Percentiles rank a stretch among this genome's conserved stretches.
These are phyloP conservation scores for Eulemur coronatus DNA, from an alignment of 2,797 vertebrate genomes.

Conservation along the genomic window DNA sequence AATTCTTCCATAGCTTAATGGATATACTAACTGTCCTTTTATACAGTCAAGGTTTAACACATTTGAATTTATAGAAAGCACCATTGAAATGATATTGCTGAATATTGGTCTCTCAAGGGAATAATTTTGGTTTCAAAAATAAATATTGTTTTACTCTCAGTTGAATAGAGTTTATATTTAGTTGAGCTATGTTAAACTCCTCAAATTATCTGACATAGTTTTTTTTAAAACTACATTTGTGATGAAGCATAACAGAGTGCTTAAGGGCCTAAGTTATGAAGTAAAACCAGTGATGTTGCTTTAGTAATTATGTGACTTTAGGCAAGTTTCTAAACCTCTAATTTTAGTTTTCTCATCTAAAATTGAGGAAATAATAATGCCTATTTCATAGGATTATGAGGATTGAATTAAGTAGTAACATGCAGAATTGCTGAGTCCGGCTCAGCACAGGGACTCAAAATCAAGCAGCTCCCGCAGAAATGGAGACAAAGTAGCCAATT, in stretches of 20 bases:
- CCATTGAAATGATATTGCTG: not conserved
- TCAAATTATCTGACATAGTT: not conserved
- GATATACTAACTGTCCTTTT: not conserved
- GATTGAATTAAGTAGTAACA: constrained; percentile 22
- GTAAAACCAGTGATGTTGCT: not conserved
- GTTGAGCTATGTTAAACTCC: constrained; percentile 25
- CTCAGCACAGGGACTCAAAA: too few species aligned
- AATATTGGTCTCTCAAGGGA: not conserved
- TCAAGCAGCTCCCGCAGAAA: too few species aligned
- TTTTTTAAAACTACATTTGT: not conserved
- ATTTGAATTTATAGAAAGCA: constrained; percentile 12
- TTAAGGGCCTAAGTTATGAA: not conserved
- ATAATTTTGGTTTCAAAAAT: constrained; percentile 37
- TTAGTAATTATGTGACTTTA: not conserved
- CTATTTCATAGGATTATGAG: not conserved
- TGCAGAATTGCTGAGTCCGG: not conserved
- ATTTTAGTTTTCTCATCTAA: constrained; percentile 20
- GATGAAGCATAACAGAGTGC: not conserved
- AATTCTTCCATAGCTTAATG: not conserved
- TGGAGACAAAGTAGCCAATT: too few species aligned
- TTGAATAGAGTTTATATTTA: not conserved
- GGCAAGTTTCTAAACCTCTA: not conserved
- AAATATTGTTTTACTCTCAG: not conserved
- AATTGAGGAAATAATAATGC: not conserved
- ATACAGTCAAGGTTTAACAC: not conserved